Conservation (phyloP, 2,888 invertebrate genomes). For the Tigriopus californicus region DNA sequence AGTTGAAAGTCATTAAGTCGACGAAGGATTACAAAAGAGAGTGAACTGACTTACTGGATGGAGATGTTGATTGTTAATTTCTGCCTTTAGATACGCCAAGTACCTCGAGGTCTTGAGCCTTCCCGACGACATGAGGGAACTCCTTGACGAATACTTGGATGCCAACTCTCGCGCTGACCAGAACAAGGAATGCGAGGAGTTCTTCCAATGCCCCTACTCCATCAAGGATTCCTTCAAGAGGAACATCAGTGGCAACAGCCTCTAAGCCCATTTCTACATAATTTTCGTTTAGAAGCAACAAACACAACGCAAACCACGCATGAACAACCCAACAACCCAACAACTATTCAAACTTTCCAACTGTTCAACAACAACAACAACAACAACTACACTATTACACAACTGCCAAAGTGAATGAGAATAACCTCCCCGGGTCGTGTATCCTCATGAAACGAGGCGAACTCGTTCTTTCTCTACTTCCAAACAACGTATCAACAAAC, state of each 20-base stretch:
- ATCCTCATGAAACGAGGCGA: no score
- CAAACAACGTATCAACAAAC: no score
- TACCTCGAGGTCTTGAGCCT: slow-evolving; percentile 18
- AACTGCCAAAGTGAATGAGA: no score
- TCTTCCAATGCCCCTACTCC: slow-evolving; percentile 19
- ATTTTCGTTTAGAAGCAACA: no score
- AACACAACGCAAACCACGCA: no score
- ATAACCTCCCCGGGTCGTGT: no score
- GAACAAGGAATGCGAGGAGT: slow-evolving; percentile 17
- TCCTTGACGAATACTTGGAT: slow-evolving; percentile 18
- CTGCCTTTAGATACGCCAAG: slow-evolving; percentile 16
- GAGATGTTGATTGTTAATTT: not conserved
- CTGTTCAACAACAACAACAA: no score
- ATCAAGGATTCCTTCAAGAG: slow-evolving; percentile 18
- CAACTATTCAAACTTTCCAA: no score
- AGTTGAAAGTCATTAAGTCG: slow-evolving; percentile 7
- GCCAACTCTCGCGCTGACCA: slow-evolving; percentile 17
- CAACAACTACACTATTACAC: no score
- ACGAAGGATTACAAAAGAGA: no score
- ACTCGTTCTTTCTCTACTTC: no score
- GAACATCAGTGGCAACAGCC: slow-evolving; percentile 12
- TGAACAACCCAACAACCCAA: no score
- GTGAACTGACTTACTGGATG: not conserved
- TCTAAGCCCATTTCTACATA: slow-evolving; percentile 1
- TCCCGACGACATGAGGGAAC: slow-evolving; percentile 18